Conservation (phyloP, 1,140 invertebrate genomes). For the Agrilus planipennis region DNA sequence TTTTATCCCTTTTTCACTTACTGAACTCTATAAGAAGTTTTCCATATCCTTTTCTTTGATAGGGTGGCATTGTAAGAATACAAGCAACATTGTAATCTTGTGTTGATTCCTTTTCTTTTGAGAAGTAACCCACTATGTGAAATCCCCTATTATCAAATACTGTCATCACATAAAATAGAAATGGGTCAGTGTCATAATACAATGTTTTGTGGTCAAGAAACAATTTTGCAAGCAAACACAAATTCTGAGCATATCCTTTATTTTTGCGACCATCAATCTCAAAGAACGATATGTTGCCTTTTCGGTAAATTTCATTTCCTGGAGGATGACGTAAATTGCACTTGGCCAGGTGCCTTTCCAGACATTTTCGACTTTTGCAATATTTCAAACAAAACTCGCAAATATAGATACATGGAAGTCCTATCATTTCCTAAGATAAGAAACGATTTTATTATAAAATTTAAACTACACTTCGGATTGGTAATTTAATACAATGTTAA, state of each 20-base stretch:
- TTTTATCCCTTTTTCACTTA: no score
- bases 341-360: constrained; percentile 87
- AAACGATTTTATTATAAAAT: constrained; percentile 8
- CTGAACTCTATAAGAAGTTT: constrained; percentile 99
- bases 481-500: no score
- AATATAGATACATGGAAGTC: constrained; percentile 86
- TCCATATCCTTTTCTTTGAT: constrained; percentile 97
- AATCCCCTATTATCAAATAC: constrained; percentile 77
- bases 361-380: constrained; percentile 87
- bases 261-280: constrained; percentile 99
- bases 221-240: constrained; percentile 93
- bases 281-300: constrained; percentile 93
- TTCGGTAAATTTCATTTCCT: constrained; percentile 98
- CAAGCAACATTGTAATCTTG: constrained; percentile 99
- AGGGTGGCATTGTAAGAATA: constrained; percentile 96
- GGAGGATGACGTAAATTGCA: constrained; percentile 94
- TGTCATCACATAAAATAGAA: constrained; percentile 98
- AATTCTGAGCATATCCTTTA: constrained; percentile 97
- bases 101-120: constrained; percentile 98
- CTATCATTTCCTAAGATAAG: constrained; percentile 77
- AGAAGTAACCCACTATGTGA: constrained; percentile 99
- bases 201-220: constrained; percentile 99
- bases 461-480: not conserved
- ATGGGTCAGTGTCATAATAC: constrained; percentile 99
- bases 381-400: constrained; percentile 99